Evolutionary conservation across 2,888 invertebrate genomes (phyloP).

Genomic region (Argynnis bischoffii): DNA sequence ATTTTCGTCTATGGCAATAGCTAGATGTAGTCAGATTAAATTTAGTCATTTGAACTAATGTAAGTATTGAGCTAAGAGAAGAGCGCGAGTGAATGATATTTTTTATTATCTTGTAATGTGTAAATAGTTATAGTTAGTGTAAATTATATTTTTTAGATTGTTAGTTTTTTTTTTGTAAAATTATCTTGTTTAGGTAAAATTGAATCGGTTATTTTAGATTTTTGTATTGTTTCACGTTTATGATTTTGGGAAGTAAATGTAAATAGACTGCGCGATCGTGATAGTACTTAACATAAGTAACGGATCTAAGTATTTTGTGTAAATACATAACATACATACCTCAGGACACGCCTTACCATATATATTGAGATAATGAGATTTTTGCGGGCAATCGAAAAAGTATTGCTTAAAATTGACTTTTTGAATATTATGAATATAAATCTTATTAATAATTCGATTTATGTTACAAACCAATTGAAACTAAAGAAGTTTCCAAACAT

Average conservation of each 20-base stretch:
- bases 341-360: constrained; percentile 29
- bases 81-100: constrained; percentile 43
- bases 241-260: constrained; percentile 43
- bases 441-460: no score
- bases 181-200: constrained; percentile 29
- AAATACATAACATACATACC: constrained; percentile 30
- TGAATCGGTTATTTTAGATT: constrained; percentile 28
- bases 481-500: no score
- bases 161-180: constrained; percentile 39
- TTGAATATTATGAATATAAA: no score
- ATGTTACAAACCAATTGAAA: no score
- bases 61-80: constrained; percentile 21
- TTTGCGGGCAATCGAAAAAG: neutral
- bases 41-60: constrained; percentile 31
- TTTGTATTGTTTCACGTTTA: constrained; percentile 32
- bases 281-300: constrained; percentile 72
- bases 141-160: constrained; percentile 47
- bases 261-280: constrained; percentile 65
- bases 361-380: constrained; percentile 13
- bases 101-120: constrained; percentile 43
- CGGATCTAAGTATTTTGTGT: constrained; percentile 22
- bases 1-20: constrained; percentile 46
- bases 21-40: constrained; percentile 35
- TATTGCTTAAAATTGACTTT: no score
- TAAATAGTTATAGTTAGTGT: constrained; percentile 47